These are phyloP conservation scores for Mellivora capensis DNA, from an alignment of 2,113 vertebrate genomes.

Conservation along the genomic window DNA sequence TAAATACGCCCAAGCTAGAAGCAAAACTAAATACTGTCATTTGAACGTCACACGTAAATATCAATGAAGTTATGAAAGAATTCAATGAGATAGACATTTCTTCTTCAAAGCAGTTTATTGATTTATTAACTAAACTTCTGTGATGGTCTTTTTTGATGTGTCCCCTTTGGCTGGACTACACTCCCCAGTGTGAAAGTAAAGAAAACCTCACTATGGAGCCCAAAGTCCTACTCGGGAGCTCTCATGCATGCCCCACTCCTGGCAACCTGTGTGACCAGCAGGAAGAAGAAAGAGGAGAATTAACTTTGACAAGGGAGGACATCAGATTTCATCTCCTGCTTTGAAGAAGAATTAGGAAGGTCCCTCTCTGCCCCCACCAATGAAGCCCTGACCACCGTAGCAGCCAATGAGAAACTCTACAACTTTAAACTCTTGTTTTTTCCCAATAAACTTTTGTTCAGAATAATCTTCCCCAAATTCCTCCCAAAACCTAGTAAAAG, in stretches of 20 bases:
- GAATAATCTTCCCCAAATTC: neutral
- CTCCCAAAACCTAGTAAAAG: neutral
- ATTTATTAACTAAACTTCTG: neutral
- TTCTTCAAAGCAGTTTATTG: neutral
- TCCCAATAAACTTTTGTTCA: neutral
- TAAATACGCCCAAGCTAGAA: neutral
- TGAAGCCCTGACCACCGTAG: neutral
- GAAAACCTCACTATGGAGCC: neutral
- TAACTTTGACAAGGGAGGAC: neutral
- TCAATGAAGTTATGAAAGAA: neutral
- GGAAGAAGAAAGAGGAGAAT: neutral
- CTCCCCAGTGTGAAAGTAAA: neutral
- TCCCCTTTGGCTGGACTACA: neutral
- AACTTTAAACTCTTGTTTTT: neutral
- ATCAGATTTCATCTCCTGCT: neutral
- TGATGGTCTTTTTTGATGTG: neutral
- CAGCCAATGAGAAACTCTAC: neutral
- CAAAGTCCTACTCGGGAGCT: neutral
- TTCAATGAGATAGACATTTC: neutral
- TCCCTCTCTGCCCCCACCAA: neutral
- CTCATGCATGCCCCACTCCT: neutral
- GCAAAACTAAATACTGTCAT: neutral
- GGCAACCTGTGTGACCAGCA: neutral
- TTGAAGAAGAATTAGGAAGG: neutral
- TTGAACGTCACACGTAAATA: neutral